These are phyloP conservation scores for Brachynemurus nebulosus DNA, from an alignment of 2,888 invertebrate species.

Conservation along the genomic window DNA sequence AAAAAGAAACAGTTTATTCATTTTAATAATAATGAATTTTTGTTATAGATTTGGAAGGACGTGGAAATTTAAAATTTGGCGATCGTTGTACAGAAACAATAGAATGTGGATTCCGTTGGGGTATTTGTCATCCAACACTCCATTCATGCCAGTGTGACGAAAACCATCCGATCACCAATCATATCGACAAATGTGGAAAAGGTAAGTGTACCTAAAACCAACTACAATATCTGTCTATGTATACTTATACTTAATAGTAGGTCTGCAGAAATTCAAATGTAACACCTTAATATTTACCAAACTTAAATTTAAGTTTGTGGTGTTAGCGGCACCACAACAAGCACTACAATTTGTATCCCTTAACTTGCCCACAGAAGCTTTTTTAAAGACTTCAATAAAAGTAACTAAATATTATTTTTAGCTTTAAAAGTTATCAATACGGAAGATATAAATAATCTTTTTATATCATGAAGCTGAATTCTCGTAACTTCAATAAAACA, in stretches of 20 bases:
- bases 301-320: too few species aligned
- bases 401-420: too few species aligned
- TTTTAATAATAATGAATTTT: slow-evolving; percentile 11
- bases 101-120: slow-evolving; percentile 64
- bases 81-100: slow-evolving; percentile 55
- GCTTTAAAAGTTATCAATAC: too few species aligned
- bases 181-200: slow-evolving; percentile 74
- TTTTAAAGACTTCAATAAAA: too few species aligned
- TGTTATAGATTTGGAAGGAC: slow-evolving; percentile 37
- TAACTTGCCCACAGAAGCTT: too few species aligned
- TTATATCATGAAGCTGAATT: too few species aligned
- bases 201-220: slow-evolving; percentile 48
- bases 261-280: too few species aligned
- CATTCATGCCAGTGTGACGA: slow-evolving; percentile 60
- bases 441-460: too few species aligned
- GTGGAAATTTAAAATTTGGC: slow-evolving; percentile 54
- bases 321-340: too few species aligned
- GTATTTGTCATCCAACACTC: slow-evolving; percentile 54
- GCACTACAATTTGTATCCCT: too few species aligned
- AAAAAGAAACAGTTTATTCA: not conserved
- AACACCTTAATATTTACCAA: too few species aligned
- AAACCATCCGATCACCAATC: slow-evolving; percentile 63
- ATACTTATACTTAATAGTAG: not conserved
- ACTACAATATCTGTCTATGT: not conserved
- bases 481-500: too few species aligned